A percentile compares a stretch with the other conserved stretches of the same genome.
These are phyloP conservation scores for Sesia bembeciformis DNA, from an alignment of 2,888 invertebrate species.

Conservation along the genomic window DNA sequence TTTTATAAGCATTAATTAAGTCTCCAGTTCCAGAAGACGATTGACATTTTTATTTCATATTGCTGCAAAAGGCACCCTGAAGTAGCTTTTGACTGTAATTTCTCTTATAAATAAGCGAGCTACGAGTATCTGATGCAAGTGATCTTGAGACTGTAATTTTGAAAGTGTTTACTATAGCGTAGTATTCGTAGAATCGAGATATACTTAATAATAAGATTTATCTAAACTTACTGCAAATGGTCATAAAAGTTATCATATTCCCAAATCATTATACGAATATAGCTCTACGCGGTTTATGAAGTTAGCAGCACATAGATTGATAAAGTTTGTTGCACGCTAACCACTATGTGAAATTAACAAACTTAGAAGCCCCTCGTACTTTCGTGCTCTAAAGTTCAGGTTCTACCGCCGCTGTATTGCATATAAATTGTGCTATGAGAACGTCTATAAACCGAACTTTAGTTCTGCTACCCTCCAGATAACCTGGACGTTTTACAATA, in stretches of 20 bases:
- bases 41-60: too few species aligned
- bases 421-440: constrained; percentile 27
- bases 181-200: too few species aligned
- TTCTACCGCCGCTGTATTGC: constrained; percentile 29
- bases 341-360: constrained; percentile 61
- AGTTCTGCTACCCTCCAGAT: background rate
- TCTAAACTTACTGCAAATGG: too few species aligned
- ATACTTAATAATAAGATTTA: too few species aligned
- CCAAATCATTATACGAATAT: background rate
- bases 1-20: too few species aligned
- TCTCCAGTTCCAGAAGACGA: too few species aligned
- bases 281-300: constrained; percentile 24
- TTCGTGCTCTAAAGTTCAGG: constrained; percentile 32
- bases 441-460: background rate
- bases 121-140: too few species aligned
- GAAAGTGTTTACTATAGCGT: too few species aligned
- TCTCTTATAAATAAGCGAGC: too few species aligned
- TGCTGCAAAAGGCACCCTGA: too few species aligned
- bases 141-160: too few species aligned
- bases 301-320: constrained; percentile 46
- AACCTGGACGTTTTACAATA: background rate
- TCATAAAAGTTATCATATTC: background rate
- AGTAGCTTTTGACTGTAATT: too few species aligned
- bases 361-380: constrained; percentile 42
- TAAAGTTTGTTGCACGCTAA: constrained; percentile 51